A percentile compares a stretch with the other conserved stretches of the same genome.
Evolutionary conservation across 92 coral and sea anemone genomes (phyloP).

Genomic region (Bergia sp.): DNA sequence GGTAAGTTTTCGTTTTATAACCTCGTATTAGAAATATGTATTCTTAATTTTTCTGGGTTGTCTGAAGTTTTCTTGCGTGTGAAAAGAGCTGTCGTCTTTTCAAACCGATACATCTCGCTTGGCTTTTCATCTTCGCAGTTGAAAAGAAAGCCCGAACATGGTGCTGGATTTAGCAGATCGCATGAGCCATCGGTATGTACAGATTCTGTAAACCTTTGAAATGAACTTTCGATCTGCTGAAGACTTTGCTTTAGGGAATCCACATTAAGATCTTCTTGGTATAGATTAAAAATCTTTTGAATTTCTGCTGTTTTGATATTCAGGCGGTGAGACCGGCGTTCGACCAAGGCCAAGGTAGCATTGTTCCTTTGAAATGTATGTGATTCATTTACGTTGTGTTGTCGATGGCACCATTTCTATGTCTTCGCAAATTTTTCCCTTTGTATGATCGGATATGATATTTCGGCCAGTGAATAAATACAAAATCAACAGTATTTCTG

Average conservation of each 20-base stretch:
- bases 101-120: slow-evolving; percentile 21
- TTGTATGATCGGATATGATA: background rate
- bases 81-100: slow-evolving; percentile 23
- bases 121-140: slow-evolving; percentile 50
- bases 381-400: slow-evolving; percentile 23
- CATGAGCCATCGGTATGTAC: slow-evolving; percentile 64
- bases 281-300: background rate
- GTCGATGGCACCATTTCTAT: background rate
- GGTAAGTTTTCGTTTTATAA: slow-evolving; percentile 54
- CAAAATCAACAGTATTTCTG: background rate
- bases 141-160: slow-evolving; percentile 73
- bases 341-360: slow-evolving; percentile 37
- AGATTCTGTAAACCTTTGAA: slow-evolving; percentile 7
- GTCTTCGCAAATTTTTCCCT: background rate
- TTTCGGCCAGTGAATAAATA: background rate
- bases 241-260: background rate
- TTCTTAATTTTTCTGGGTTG: slow-evolving; percentile 29
- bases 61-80: slow-evolving; percentile 29
- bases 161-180: slow-evolving; percentile 51
- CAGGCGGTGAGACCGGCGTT: slow-evolving; percentile 39
- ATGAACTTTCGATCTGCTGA: background rate
- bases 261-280: background rate
- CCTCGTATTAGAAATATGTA: slow-evolving; percentile 9
- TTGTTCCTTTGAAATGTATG: slow-evolving; percentile 38
- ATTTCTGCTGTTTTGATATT: slow-evolving; percentile 27